Percentiles rank a stretch among this genome's conserved stretches.
Conservation (phyloP, 2,797 vertebrate species). For the Denticeps clupeoides region DNA sequence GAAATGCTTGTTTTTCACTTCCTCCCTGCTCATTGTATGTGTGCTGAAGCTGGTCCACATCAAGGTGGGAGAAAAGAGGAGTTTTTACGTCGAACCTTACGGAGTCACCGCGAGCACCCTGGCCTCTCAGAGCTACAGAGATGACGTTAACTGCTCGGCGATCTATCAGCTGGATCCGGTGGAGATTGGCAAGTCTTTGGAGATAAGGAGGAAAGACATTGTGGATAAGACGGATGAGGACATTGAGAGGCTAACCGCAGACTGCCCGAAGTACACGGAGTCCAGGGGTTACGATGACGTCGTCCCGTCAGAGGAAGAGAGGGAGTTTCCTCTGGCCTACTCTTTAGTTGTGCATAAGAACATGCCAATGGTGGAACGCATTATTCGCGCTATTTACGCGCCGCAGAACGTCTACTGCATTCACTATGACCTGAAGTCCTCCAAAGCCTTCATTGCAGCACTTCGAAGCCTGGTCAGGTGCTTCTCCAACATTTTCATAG, state of each 20-base stretch:
- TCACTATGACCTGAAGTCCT: conserved; percentile 80
- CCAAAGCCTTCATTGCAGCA: conserved; percentile 63
- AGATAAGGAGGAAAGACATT: conserved; percentile 61
- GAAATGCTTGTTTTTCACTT: conserved; percentile 57
- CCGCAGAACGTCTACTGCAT: conserved; percentile 83
- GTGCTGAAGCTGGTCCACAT: conserved; percentile 62
- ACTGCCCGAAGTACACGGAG: conserved; percentile 58
- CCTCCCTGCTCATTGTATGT: conserved; percentile 62
- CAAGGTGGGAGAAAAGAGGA: conserved; percentile 42
- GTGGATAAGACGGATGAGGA: conserved; percentile 67
- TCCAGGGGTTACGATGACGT: conserved; percentile 61
- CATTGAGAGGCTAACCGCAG: conserved; percentile 56
- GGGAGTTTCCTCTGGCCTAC: conserved; percentile 74
- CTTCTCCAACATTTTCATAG: conserved; percentile 76
- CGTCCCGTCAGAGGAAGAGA: conserved; percentile 57
- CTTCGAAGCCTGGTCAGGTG: conserved; percentile 72
- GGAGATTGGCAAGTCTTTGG: conserved; percentile 79
- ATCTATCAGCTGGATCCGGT: conserved; percentile 75
- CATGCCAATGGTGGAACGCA: conserved; percentile 79
- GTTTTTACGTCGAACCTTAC: conserved; percentile 64
- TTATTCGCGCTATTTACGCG: conserved; percentile 74
- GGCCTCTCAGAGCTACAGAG: conserved; percentile 40
- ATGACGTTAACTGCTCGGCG: conserved; percentile 69
- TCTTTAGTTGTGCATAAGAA: conserved; percentile 89
- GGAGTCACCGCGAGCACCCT: conserved; percentile 54